These are phyloP conservation scores for Cotesia typhae DNA, from an alignment of 1,140 invertebrate genomes.

Conservation along the genomic window DNA sequence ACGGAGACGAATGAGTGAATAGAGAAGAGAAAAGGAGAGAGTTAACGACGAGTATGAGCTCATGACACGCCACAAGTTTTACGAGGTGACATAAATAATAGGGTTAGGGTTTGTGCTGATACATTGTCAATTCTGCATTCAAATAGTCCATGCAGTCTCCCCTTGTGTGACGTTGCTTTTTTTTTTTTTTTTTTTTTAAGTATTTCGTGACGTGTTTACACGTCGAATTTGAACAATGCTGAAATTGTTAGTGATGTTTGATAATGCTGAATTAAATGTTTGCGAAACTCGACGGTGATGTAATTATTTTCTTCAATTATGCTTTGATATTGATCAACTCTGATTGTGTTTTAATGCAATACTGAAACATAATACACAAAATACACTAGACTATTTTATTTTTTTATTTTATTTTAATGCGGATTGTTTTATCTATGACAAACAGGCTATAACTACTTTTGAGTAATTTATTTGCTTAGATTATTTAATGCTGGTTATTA, in stretches of 20 bases:
- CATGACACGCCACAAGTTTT: constrained; percentile 63
- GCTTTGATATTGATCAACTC: no score
- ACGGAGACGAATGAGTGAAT: not conserved
- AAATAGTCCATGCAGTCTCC: not conserved
- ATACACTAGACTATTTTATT: no score
- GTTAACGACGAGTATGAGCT: constrained; percentile 46
- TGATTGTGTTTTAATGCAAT: no score
- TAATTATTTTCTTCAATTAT: no score
- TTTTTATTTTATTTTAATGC: no score
- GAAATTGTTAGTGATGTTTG: constrained; percentile 5
- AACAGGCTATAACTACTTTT: no score
- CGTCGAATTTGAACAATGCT: not conserved
- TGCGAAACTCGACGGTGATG: no score
- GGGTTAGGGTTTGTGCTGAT: constrained; percentile 59
- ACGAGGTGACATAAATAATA: constrained; percentile 63
- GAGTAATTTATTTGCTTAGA: no score
- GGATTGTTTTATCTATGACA: no score
- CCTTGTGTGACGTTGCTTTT: not conserved
- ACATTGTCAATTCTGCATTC: constrained; percentile 52
- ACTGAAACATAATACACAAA: no score
- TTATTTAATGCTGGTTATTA: no score
- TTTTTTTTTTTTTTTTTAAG: not conserved
- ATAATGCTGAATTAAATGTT: constrained; percentile 4
- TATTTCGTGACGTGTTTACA: constrained; percentile 1
- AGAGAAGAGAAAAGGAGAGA: constrained; percentile 17